phyloP scores from a whole-genome alignment of 2,888 invertebrate species.

The Venustoraphidia nigricollis region DNA sequence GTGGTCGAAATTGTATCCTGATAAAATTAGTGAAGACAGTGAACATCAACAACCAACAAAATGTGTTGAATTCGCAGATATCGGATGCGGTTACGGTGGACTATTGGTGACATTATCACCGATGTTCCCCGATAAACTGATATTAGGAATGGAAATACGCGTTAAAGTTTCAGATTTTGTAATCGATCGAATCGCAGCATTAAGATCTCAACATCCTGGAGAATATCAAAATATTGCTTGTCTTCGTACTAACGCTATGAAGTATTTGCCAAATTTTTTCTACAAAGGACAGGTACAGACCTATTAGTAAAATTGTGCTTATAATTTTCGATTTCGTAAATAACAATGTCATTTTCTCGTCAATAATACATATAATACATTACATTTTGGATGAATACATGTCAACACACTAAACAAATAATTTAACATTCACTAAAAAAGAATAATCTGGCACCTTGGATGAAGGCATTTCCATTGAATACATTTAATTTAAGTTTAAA shows the following conservation, averaged over 20 bases:
- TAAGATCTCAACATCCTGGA: constrained; percentile 58
- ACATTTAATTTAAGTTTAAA: too few species aligned
- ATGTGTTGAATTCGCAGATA: constrained; percentile 78
- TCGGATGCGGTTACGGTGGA: constrained; percentile 98
- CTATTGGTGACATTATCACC: constrained; percentile 78
- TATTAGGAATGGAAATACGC: constrained; percentile 93
- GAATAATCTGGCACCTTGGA: too few species aligned
- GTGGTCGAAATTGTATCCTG: constrained; percentile 70
- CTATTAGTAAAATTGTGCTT: not conserved
- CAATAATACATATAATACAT: too few species aligned
- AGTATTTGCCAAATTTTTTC: constrained; percentile 96
- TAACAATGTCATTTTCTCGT: too few species aligned
- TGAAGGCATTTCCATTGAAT: too few species aligned
- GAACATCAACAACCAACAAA: constrained; percentile 18
- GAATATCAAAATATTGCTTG: constrained; percentile 89
- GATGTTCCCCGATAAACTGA: constrained; percentile 77
- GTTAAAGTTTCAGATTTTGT: constrained; percentile 99
- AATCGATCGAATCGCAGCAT: constrained; percentile 79
- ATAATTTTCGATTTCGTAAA: too few species aligned
- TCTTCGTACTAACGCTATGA: constrained; percentile 95
- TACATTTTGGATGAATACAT: too few species aligned
- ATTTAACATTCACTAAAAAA: too few species aligned
- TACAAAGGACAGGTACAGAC: constrained; percentile 68
- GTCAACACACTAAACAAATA: too few species aligned
- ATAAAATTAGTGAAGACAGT: constrained; percentile 23